Base-by-base conservation (phyloP, 2,888 invertebrate genomes). In the Tridacna gigas region DNA sequence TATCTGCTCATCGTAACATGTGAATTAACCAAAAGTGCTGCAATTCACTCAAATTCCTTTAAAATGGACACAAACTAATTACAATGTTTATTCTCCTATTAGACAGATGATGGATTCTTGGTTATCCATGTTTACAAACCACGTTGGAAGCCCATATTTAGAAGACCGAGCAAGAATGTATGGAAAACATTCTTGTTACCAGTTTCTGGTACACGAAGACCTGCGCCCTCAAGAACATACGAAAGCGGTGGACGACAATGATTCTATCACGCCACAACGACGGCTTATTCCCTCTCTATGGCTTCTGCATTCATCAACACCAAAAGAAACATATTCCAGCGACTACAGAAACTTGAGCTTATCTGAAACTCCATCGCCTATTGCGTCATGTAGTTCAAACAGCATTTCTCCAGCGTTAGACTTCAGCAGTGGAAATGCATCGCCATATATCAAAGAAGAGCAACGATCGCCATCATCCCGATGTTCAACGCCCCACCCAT, bases 401-500 rank as follows among this genome's bases (percentile, higher is more conserved):
- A 67, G 45, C 15, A 12, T 45, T 15, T 67, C 67, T 37, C 15
- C 67, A 67, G 11, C 37, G 12, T 28, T 28, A 20, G 26, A 28
- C n/a, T 45, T n/a, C 28, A 37, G 4, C 67, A 45, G 45, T 45
- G 26, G 37, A 20, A 4, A 11, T 37, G n/a, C n/a, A 18, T 37
- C 20, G 9, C 0, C 67, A 67, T 20, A 45, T 37, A 45, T 67
- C 67, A 67, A 67, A n/a, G n/a, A 37, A 67, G 67, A 67, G 45
- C 15, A 26, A 28, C 1, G 15, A 28, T 28, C 51, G 28, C n/a
- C 69, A 45, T 15, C 51, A 4, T 12, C 22, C 18, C 25, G 37
- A 26, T 9, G 56, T 3, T 56, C 26, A 20, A 47, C 9, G 26
- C 47, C 48, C 22, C 82, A 87, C 56, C 83, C 84, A 45, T 84